Evolutionary conservation across 2,797 vertebrate genomes (phyloP).

Genomic region (Craterocephalus amniculus): DNA sequence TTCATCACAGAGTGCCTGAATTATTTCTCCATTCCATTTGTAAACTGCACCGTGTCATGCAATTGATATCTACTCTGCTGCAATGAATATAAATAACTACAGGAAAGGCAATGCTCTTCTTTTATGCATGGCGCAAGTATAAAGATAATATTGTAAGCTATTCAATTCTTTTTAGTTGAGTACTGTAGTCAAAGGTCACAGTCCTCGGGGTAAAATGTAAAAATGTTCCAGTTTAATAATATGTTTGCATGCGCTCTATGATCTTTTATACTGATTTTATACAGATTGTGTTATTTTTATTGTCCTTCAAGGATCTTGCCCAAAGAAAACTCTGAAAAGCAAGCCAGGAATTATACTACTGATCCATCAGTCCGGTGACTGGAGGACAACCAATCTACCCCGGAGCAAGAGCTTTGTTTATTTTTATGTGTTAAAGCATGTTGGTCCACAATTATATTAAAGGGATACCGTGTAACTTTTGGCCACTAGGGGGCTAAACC

Average conservation of each 20-base stretch:
- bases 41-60: conserved; percentile 66
- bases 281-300: not conserved
- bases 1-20: conserved; percentile 60
- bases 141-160: conserved; percentile 9
- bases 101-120: conserved; percentile 22
- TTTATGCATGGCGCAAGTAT: not conserved
- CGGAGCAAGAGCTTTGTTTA: not conserved
- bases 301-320: not conserved
- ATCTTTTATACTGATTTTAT: not conserved
- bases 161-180: conserved; percentile 1
- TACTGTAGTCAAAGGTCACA: not conserved
- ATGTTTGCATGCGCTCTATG: not conserved
- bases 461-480: too few species aligned
- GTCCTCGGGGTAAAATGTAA: not conserved
- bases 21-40: conserved; percentile 62
- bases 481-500: too few species aligned
- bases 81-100: conserved; percentile 36
- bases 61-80: conserved; percentile 40
- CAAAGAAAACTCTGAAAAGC: too few species aligned
- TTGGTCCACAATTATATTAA: not conserved
- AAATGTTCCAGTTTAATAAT: not conserved
- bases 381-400: not conserved
- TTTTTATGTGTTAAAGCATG: not conserved
- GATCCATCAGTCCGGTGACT: not conserved
- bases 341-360: too few species aligned